These are phyloP conservation scores for Agonopterix alstromeriana DNA, from an alignment of 2,888 invertebrate species.

Conservation along the genomic window DNA sequence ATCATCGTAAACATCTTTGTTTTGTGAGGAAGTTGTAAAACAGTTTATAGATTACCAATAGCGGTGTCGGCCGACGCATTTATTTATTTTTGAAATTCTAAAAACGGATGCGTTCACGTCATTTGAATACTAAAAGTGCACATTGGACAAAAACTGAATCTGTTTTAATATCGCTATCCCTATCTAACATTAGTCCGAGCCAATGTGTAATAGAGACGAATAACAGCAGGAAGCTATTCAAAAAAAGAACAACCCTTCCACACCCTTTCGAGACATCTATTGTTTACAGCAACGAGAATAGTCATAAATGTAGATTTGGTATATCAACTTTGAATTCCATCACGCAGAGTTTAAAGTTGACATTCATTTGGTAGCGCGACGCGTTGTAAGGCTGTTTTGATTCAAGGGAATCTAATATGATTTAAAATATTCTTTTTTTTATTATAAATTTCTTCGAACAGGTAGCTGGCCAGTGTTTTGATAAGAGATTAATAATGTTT, in stretches of 20 bases:
- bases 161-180: constrained; percentile 30
- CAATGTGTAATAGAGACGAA: constrained; percentile 40
- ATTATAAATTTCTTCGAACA: constrained; percentile 48
- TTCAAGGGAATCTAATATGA: constrained; percentile 41
- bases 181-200: constrained; percentile 20
- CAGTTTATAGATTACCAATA: constrained; percentile 59
- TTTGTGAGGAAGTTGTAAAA: constrained; percentile 65
- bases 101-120: constrained; percentile 71
- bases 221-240: constrained; percentile 64
- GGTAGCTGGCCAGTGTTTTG: constrained; percentile 53
- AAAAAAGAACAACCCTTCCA: constrained; percentile 75
- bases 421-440: constrained; percentile 39
- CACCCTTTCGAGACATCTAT: constrained; percentile 57
- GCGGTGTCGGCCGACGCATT: constrained; percentile 34
- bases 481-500: constrained; percentile 25
- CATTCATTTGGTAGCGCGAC: constrained; percentile 15
- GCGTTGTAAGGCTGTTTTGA: constrained; percentile 17
- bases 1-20: constrained; percentile 30
- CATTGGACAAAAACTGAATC: constrained; percentile 40
- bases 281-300: constrained; percentile 50
- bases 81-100: constrained; percentile 65
- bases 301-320: constrained; percentile 26
- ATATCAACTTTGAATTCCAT: constrained; percentile 31
- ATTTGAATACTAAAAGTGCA: constrained; percentile 71
- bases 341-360: constrained; percentile 24